A percentile compares a stretch with the other conserved stretches of the same genome.
These are phyloP conservation scores for Cyprinella venusta DNA, from an alignment of 2,797 vertebrate genomes.

Conservation along the genomic window DNA sequence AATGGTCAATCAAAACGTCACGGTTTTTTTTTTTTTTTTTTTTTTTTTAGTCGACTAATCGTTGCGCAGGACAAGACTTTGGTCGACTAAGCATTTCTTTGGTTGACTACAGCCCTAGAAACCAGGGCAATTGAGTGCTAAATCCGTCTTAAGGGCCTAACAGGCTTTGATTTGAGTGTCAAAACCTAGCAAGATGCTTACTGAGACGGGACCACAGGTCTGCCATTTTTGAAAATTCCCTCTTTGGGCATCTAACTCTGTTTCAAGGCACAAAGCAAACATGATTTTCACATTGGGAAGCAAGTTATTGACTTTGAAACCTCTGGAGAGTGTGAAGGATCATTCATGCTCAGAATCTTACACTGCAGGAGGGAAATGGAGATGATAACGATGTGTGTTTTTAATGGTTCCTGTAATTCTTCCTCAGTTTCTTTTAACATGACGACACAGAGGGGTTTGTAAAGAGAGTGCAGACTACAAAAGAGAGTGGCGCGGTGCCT, in stretches of 20 bases:
- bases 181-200: neutral
- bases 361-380: constrained; percentile 10
- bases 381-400: constrained; percentile 17
- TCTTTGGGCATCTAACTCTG: neutral
- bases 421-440: constrained; percentile 35
- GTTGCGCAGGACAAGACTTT: too few species aligned
- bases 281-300: neutral
- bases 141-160: neutral
- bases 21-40: too few species aligned
- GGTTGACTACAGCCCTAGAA: too few species aligned
- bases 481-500: neutral
- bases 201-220: neutral
- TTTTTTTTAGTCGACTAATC: too few species aligned
- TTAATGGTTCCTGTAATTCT: constrained; percentile 26
- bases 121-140: neutral
- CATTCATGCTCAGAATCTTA: constrained; percentile 32
- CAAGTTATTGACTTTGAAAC: neutral
- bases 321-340: constrained; percentile 5
- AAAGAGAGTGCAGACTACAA: constrained; percentile 41
- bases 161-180: neutral
- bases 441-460: constrained; percentile 27
- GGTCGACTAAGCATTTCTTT: too few species aligned
- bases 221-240: neutral
- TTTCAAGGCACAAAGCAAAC: neutral
- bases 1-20: too few species aligned